Evolutionary conservation across 1,140 invertebrate genomes (phyloP).

Genomic region (Drosophila ohnishii): DNA sequence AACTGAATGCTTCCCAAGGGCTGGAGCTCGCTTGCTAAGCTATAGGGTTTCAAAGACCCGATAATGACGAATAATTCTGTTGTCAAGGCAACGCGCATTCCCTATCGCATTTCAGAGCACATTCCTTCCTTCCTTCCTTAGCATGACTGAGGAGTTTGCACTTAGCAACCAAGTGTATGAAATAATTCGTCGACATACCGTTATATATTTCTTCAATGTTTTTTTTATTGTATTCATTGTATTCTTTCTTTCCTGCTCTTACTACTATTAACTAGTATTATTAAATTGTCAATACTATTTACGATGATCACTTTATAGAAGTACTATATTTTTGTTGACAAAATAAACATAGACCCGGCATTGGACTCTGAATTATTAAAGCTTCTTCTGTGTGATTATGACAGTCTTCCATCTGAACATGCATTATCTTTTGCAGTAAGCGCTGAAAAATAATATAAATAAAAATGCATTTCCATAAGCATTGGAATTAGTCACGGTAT

Average conservation of each 20-base stretch:
- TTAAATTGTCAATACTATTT: not conserved
- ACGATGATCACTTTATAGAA: not conserved
- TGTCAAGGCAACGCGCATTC: no score
- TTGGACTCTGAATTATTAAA: not conserved
- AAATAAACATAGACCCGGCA: conserved; percentile 17
- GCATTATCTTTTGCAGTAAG: conserved; percentile 29
- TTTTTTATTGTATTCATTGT: no score
- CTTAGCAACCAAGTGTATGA: no score
- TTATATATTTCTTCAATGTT: no score
- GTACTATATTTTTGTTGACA: conserved; percentile 4
- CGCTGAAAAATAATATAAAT: conserved; percentile 5
- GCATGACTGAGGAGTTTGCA: no score
- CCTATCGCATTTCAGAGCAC: no score
- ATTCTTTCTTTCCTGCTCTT: not conserved
- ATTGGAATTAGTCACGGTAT: not conserved
- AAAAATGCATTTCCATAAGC: not conserved
- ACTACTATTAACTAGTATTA: not conserved
- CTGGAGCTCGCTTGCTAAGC: no score
- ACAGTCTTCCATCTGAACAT: conserved; percentile 6
- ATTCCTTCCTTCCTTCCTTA: no score
- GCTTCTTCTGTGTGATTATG: not conserved
- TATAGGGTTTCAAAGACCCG: no score
- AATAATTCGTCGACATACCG: no score
- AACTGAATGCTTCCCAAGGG: no score
- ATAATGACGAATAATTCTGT: no score